Evolutionary conservation across 2,888 invertebrate genomes (phyloP).

Genomic region (Tachina fera): DNA sequence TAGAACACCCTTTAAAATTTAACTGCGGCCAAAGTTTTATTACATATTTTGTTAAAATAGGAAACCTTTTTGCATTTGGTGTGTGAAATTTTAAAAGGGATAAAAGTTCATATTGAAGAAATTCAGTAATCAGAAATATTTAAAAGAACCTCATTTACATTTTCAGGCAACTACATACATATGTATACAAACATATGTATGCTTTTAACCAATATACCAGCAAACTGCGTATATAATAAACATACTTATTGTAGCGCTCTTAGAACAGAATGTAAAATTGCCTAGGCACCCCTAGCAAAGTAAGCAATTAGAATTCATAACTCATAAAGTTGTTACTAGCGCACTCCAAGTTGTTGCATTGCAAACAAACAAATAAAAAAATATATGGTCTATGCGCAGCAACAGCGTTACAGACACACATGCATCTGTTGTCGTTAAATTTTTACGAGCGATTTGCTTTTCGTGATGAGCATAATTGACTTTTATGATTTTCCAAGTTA

Average conservation of each 20-base stretch:
- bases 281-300: slow-evolving; percentile 58
- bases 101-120: too few species aligned
- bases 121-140: too few species aligned
- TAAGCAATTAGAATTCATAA: slow-evolving; percentile 72
- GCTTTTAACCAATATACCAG: too few species aligned
- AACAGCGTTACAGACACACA: slow-evolving; percentile 6
- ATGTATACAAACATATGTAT: too few species aligned
- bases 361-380: background rate
- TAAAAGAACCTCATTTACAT: too few species aligned
- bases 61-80: too few species aligned
- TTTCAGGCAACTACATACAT: too few species aligned
- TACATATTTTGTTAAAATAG: too few species aligned
- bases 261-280: slow-evolving; percentile 37
- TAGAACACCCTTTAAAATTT: too few species aligned
- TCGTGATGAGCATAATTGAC: slow-evolving; percentile 75
- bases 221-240: too few species aligned
- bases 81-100: too few species aligned
- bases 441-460: slow-evolving; percentile 74
- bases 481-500: slow-evolving; percentile 73
- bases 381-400: slow-evolving; percentile 8
- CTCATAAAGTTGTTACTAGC: slow-evolving; percentile 61
- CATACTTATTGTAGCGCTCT: background rate
- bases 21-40: too few species aligned
- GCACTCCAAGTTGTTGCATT: slow-evolving; percentile 39
- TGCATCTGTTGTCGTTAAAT: slow-evolving; percentile 67